Percentiles rank a stretch among this genome's conserved stretches.
These are phyloP conservation scores for Leptonema lineaticorne DNA, from an alignment of 1,140 invertebrate species.

Conservation along the genomic window DNA sequence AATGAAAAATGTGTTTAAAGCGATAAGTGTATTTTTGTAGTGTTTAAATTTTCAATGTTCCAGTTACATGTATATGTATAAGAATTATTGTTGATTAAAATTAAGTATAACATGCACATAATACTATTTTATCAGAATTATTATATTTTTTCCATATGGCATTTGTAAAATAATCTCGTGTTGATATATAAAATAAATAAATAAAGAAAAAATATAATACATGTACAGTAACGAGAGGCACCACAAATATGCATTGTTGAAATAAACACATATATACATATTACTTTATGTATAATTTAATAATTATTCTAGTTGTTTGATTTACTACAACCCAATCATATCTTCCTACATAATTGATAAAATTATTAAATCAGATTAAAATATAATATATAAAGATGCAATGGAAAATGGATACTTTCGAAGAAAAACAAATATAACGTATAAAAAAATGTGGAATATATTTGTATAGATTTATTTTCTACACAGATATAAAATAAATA, in stretches of 20 bases:
- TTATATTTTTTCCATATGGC: conserved; percentile 16
- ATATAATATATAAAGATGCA: no score
- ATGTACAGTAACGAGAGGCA: conserved; percentile 34
- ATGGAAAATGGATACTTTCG: no score
- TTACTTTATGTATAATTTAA: conserved; percentile 17
- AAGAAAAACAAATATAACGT: no score
- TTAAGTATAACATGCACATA: conserved; percentile 20
- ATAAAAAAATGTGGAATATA: no score
- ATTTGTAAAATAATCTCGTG: conserved; percentile 20
- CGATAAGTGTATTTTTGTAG: conserved; percentile 14
- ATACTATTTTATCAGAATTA: conserved; percentile 16
- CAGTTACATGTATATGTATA: neutral
- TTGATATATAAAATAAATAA: conserved; percentile 17
- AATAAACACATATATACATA: conserved; percentile 39
- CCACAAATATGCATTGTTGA: conserved; percentile 40
- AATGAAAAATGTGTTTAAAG: neutral
- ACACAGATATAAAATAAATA: no score
- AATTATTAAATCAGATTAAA: no score
- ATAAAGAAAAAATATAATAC: no score
- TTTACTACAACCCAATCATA: neutral
- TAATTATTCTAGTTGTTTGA: neutral
- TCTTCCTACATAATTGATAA: no score
- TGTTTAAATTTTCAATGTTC: conserved; percentile 21
- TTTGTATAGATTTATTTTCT: no score
- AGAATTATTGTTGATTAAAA: conserved; percentile 9